Evolutionary conservation across 2,113 vertebrate genomes (phyloP).

Genomic region (Lophura nycthemera): DNA sequence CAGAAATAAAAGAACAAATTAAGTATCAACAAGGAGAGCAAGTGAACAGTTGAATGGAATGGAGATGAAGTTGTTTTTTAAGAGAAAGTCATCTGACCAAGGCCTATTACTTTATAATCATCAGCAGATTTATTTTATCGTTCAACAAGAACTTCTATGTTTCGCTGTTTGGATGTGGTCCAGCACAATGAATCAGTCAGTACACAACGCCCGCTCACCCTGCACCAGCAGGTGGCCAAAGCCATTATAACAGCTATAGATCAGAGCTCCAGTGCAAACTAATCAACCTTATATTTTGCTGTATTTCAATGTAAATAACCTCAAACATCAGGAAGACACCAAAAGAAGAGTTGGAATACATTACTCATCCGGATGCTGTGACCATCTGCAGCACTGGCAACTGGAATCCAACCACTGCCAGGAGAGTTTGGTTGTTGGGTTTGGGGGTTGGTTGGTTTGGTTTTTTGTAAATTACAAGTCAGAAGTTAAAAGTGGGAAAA

Average conservation of each 20-base stretch:
- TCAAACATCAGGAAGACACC: background rate
- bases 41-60: background rate
- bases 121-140: background rate
- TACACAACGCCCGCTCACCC: background rate
- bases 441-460: no score
- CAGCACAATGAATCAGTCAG: constrained; percentile 2
- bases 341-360: background rate
- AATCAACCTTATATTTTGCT: background rate
- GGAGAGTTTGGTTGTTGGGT: background rate
- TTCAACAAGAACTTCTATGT: background rate
- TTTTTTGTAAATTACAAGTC: background rate
- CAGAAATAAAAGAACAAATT: background rate
- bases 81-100: background rate
- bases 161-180: background rate
- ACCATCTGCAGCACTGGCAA: background rate
- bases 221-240: background rate
- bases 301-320: background rate
- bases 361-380: background rate
- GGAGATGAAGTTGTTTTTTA: background rate
- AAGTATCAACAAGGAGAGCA: background rate
- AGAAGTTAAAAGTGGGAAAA: constrained; percentile 38
- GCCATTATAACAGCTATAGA: background rate
- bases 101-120: background rate
- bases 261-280: background rate
- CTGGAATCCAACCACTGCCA: background rate